Conservation (phyloP, 53 echinoderm and acorn worm species). For the Crossaster papposus region DNA sequence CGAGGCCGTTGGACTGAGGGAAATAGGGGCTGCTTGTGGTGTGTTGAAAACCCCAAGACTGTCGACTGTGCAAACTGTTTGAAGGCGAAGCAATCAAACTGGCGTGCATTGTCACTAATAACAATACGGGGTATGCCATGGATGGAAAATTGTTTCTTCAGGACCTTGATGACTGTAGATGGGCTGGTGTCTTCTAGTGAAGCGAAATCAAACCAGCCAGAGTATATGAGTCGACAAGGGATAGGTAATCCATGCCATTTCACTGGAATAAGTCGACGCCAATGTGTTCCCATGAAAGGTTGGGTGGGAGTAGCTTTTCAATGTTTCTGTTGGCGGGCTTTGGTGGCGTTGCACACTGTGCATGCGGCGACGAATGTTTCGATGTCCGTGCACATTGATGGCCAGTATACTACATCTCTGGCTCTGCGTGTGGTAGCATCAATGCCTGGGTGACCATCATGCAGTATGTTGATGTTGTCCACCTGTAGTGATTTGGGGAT, state of each 20-base stretch:
- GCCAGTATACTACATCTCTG: too few relatives aligned
- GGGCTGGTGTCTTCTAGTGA: constrained; percentile 33
- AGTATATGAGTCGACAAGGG: constrained; percentile 58
- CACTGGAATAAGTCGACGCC: constrained; percentile 68
- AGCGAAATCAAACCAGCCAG: constrained; percentile 65
- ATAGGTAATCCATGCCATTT: constrained; percentile 56
- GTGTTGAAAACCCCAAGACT: constrained; percentile 52
- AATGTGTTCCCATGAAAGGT: constrained; percentile 53
- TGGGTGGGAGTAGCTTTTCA: constrained; percentile 27
- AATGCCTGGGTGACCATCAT: too few relatives aligned
- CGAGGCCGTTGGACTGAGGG: constrained; percentile 52
- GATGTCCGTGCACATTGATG: too few relatives aligned
- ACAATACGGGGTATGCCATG: too few relatives aligned
- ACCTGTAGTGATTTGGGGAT: too few relatives aligned
- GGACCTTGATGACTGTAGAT: constrained; percentile 8
- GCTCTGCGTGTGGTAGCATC: too few relatives aligned
- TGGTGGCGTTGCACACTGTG: constrained; percentile 30
- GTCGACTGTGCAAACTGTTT: background rate
- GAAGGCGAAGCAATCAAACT: constrained; percentile 4
- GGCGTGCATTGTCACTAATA: too few relatives aligned
- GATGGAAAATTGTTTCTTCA: background rate
- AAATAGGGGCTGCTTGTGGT: constrained; percentile 25
- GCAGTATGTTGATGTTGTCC: too few relatives aligned
- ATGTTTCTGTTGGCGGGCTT: constrained; percentile 26
- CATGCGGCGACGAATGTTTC: background rate